Base-by-base conservation (phyloP, 2,888 invertebrate species). In the Phaedon cochleariae region DNA sequence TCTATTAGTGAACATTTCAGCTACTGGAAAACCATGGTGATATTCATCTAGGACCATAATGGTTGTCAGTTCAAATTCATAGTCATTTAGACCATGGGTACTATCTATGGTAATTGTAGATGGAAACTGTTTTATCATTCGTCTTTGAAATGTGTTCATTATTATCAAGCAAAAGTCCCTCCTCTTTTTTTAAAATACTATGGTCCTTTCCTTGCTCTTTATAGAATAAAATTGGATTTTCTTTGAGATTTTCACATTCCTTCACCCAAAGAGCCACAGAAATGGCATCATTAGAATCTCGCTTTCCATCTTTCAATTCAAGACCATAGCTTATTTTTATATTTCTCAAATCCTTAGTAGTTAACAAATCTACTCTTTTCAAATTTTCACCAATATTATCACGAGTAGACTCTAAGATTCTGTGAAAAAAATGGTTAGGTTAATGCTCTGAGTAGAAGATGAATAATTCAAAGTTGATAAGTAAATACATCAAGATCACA, bases 41-140 rank as follows among this genome's bases (percentile, higher is more conserved):
- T n/a, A 62, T 48, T 62, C 21, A 49, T 49, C 49, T 6, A 49
- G n/a, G 6, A 58, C 31, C 37, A 59, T 17, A 29, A 62, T 18
- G 3, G 62, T 62, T 7, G 62, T 62, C 31, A 62, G 9, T 34
- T 62, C 57, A 59, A 59, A 62, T 3, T 62, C 58, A 58, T 59
- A 62, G 3, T 21, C n/a, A 51, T 62, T 62, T 1, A 62, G 34
- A 15, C 62, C 57, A 62, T 62, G 62, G 2, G 62, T 62, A 10
- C 52, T 18, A 51, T 62, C 62, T 34, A 62, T 58, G 18, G n/a
- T 45, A 22, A 46, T 46, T n/a, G 18, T 58, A 45, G 9, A n/a
- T 17, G 20, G 20, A 21, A 58, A 58, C n/a, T 58, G 6, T 26
- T 41, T 21, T 5, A 58, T 34, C n/a, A 58, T 18, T 46, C 10